Conservation (phyloP, 2,888 invertebrate genomes). For the Linnaemya vulpina region DNA sequence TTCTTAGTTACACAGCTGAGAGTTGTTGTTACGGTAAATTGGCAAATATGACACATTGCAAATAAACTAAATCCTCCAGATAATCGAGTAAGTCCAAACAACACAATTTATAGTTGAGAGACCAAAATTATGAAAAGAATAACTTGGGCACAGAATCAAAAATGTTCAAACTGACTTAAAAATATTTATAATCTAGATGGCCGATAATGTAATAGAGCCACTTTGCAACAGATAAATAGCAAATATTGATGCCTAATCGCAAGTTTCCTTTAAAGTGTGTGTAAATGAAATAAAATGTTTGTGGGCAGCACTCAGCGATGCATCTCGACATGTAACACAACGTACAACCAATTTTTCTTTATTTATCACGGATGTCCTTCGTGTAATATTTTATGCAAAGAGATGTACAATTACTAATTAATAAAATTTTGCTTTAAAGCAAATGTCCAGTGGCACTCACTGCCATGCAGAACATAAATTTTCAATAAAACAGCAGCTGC, state of each 20-base stretch:
- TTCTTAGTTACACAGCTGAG: slow-evolving; percentile 41
- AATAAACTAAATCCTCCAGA: slow-evolving; percentile 58
- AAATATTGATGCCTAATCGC: slow-evolving; percentile 52
- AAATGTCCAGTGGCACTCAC: slow-evolving; percentile 42
- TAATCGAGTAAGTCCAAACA: slow-evolving; percentile 67
- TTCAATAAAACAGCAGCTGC: slow-evolving; percentile 45
- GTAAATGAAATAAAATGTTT: slow-evolving; percentile 65
- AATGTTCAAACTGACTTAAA: not conserved
- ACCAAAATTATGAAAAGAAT: slow-evolving; percentile 1
- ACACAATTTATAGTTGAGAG: slow-evolving; percentile 61
- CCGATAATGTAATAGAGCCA: not conserved
- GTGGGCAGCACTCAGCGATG: slow-evolving; percentile 40
- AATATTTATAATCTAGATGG: not conserved
- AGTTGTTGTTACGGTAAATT: slow-evolving; percentile 50
- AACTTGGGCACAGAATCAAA: not conserved
- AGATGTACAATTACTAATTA: slow-evolving; percentile 65
- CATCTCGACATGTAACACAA: slow-evolving; percentile 37
- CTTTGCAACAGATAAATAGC: slow-evolving; percentile 45
- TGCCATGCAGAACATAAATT: slow-evolving; percentile 41
- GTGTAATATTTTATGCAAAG: slow-evolving; percentile 61
- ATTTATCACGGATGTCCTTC: slow-evolving; percentile 48
- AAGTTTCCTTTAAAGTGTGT: slow-evolving; percentile 59
- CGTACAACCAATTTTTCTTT: slow-evolving; percentile 5
- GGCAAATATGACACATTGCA: slow-evolving; percentile 64
- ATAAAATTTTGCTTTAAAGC: slow-evolving; percentile 22